Conservation (phyloP, 2,797 vertebrate species). For the Cryptoprocta ferox region DNA sequence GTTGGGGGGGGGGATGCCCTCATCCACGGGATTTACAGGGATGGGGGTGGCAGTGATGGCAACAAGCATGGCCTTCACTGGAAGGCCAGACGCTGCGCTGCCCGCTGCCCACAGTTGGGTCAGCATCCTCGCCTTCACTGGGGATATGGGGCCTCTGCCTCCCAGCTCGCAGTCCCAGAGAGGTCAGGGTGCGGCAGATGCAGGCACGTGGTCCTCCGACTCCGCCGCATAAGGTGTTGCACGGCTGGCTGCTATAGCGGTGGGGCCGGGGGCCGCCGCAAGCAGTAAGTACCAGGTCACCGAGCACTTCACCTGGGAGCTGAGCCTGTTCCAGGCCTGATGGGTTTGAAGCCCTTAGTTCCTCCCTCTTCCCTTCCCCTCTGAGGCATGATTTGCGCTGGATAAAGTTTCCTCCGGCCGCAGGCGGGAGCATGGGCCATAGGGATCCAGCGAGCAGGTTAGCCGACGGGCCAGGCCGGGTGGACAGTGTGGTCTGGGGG, state of each 20-base stretch:
- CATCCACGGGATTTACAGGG: not conserved
- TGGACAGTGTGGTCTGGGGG: not conserved
- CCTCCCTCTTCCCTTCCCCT: not conserved
- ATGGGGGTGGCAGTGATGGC: not conserved
- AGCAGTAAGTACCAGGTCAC: not conserved
- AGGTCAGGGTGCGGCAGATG: not conserved
- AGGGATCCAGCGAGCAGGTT: not conserved
- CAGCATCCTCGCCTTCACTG: not conserved
- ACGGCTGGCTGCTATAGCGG: not conserved
- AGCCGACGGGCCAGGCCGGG: not conserved
- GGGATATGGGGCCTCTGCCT: not conserved
- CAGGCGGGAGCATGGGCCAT: not conserved
- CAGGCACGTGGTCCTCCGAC: not conserved
- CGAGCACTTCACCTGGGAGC: not conserved
- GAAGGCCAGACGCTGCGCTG: not conserved
- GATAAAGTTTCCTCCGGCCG: not conserved
- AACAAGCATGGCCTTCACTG: rapidly evolving
- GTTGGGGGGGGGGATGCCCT: not conserved
- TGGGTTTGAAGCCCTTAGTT: not conserved
- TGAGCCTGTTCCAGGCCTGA: not conserved
- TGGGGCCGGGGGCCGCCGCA: not conserved
- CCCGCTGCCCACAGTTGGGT: not conserved
- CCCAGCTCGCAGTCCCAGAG: not conserved
- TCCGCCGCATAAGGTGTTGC: not conserved
- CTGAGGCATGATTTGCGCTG: not conserved